Percentiles rank a stretch among this genome's conserved stretches.
Conservation (phyloP, 1,140 invertebrate genomes). For the Drosophila sechellia region DNA sequence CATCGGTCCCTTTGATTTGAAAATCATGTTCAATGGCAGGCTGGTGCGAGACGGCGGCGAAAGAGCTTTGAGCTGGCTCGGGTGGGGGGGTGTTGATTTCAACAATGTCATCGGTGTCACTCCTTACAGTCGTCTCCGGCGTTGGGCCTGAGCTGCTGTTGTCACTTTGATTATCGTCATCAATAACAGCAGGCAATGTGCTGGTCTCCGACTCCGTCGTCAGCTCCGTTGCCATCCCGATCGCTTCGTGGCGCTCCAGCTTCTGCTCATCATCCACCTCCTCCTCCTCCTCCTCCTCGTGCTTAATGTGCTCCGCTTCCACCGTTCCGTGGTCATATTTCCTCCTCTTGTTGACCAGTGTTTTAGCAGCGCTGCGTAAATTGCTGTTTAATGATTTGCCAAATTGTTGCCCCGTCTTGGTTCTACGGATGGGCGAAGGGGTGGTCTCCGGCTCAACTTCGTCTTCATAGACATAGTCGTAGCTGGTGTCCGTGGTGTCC, state of each 20-base stretch:
- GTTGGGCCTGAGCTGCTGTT: conserved; percentile 47
- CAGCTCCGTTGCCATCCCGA: conserved; percentile 23
- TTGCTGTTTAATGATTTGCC: conserved; percentile 83
- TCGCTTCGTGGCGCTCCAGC: conserved; percentile 22
- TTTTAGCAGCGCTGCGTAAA: conserved; percentile 73
- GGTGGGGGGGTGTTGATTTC: conserved; percentile 69
- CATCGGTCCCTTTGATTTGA: conserved; percentile 65
- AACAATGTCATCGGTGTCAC: conserved; percentile 79
- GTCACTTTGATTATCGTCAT: conserved; percentile 83
- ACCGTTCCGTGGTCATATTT: conserved; percentile 28
- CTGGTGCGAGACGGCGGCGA: conserved; percentile 17
- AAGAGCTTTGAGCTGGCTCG: conserved; percentile 11
- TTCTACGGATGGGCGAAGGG: conserved; percentile 5
- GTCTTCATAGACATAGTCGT: conserved; percentile 65
- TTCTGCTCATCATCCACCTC: conserved; percentile 14
- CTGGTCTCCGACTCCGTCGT: conserved; percentile 46
- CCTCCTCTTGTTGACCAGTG: conserved; percentile 40
- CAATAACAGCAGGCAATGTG: conserved; percentile 70
- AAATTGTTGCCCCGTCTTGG: conserved; percentile 67
- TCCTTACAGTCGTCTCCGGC: conserved; percentile 31
- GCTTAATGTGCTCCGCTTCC: conserved; percentile 8
- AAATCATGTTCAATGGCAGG: conserved; percentile 75
- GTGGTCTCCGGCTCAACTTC: conserved; percentile 11
- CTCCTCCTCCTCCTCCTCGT: conserved; percentile 23
- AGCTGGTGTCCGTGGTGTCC: conserved; percentile 27